Evolutionary conservation across 2,113 vertebrate species (phyloP).

Genomic region (Hemiscyllium ocellatum): DNA sequence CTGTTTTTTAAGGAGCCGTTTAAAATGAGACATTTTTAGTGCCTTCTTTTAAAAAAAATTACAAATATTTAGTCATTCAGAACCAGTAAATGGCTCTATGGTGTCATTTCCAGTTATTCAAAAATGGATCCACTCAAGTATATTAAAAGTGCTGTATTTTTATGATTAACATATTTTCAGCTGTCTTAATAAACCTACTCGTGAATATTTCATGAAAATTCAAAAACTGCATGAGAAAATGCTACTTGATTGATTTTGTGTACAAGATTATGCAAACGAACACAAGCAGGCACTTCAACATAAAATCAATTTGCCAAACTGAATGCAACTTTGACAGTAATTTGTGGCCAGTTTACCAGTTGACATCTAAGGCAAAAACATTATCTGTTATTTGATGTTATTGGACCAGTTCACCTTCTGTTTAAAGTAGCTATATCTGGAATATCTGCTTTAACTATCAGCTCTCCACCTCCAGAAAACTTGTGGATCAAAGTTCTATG

Average conservation of each 20-base stretch:
- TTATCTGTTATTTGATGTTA: too few relatives aligned
- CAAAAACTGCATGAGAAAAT: not conserved
- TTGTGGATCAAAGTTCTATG: too few relatives aligned
- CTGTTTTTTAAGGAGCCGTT: not conserved
- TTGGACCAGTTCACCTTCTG: too few relatives aligned
- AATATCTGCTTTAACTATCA: too few relatives aligned
- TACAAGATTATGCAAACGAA: not conserved
- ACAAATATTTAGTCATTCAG: not conserved
- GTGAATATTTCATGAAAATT: not conserved
- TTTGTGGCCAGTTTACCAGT: too few relatives aligned
- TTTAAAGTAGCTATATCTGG: too few relatives aligned
- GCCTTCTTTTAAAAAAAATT: not conserved
- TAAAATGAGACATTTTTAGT: not conserved
- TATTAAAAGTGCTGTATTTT: not conserved
- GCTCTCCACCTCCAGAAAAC: too few relatives aligned
- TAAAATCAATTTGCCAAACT: not conserved
- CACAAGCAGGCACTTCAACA: not conserved
- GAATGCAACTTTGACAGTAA: too few relatives aligned
- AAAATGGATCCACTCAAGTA: not conserved
- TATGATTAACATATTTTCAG: not conserved
- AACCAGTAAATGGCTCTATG: not conserved
- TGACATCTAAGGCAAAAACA: too few relatives aligned
- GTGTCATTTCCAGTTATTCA: not conserved
- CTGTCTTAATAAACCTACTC: not conserved
- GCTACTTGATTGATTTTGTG: not conserved